Percentiles rank a stretch among this genome's conserved stretches.
Evolutionary conservation across 2,888 invertebrate genomes (phyloP).

Genomic region (Argyresthia goedartella): DNA sequence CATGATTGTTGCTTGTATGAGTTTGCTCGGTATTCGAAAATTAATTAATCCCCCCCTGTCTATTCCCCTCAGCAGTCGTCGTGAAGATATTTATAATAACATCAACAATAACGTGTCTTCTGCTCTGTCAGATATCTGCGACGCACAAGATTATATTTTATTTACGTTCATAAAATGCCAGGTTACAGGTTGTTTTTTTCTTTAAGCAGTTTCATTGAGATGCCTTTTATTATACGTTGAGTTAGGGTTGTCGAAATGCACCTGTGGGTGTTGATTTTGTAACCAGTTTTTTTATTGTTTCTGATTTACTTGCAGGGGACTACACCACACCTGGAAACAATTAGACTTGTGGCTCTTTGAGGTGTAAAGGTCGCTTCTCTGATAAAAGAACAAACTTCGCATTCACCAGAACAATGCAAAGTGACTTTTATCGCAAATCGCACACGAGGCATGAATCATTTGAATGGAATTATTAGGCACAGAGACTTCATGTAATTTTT

Average conservation of each 20-base stretch:
- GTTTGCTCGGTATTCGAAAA: conserved; percentile 13
- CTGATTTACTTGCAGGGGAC: too few relatives aligned
- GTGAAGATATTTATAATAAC: conserved; percentile 16
- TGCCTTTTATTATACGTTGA: not conserved
- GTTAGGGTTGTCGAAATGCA: not conserved
- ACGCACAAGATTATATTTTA: too few relatives aligned
- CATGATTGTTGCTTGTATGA: not conserved
- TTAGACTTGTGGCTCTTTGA: too few relatives aligned
- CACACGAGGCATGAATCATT: too few relatives aligned
- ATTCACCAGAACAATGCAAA: too few relatives aligned
- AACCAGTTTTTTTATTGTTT: too few relatives aligned
- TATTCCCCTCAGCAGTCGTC: conserved; percentile 11
- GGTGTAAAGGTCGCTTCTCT: too few relatives aligned
- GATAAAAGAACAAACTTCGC: too few relatives aligned
- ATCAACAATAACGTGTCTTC: conserved; percentile 13
- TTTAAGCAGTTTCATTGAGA: not conserved
- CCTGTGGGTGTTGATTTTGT: not conserved
- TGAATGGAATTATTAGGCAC: too few relatives aligned
- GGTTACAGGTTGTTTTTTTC: conserved; percentile 2
- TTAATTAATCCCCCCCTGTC: conserved; percentile 14
- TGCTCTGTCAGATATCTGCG: not conserved
- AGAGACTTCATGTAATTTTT: too few relatives aligned
- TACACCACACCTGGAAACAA: too few relatives aligned
- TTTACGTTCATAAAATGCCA: conserved; percentile 3
- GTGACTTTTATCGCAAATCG: too few relatives aligned